Base-by-base conservation (phyloP, 2,113 vertebrate genomes). In the Noctilio leporinus region DNA sequence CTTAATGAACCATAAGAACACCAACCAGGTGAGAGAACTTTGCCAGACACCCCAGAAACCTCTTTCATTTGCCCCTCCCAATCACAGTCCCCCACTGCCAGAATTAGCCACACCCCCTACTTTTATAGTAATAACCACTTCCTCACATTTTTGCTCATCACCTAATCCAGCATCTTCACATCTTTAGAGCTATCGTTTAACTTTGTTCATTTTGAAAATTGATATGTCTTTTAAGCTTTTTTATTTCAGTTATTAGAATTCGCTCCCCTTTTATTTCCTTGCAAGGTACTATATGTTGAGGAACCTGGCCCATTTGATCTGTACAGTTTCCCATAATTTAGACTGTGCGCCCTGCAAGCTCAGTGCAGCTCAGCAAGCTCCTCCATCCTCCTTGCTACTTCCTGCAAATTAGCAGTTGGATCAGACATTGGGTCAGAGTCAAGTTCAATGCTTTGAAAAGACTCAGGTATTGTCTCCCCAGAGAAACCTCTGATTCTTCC, bases 1-100 rank as follows among this genome's bases (percentile, higher is more conserved):
- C 73, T 83, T 93, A 82, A 93, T 51, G 65, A 69, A 49, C 78
- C 89, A 19, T 45, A 55, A 81, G 64, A 90, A 33, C 28, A n/a
- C 43, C 19, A 87, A 20, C 33, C 49, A 49, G n/a, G n/a, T 89
- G 53, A 84, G 64, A 83, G 49, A 85, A 80, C 3, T 55, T 62
- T 55, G 40, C 40, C 81, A 70, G 62, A 57, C 38, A 65, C 82
- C 45, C 30, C 14, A 51, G 55, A 90, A 85, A 70, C 40, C 43
- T 47, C 28, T 49, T 69, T 62, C 14, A 22, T 17, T 12, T 62
- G 51, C 62, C 35, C n/a, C 11, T 49, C n/a, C 16, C 30, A 49
- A 5, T 51, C 24, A 72, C 40, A n/a, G 4, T 11, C 10, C 51
- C n/a, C 1, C 12, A 47, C 0, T 28, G 38, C 55, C 30, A 0